A percentile compares a stretch with the other conserved stretches of the same genome.
Conservation (phyloP, 2,888 invertebrate genomes). For the Patella depressa region DNA sequence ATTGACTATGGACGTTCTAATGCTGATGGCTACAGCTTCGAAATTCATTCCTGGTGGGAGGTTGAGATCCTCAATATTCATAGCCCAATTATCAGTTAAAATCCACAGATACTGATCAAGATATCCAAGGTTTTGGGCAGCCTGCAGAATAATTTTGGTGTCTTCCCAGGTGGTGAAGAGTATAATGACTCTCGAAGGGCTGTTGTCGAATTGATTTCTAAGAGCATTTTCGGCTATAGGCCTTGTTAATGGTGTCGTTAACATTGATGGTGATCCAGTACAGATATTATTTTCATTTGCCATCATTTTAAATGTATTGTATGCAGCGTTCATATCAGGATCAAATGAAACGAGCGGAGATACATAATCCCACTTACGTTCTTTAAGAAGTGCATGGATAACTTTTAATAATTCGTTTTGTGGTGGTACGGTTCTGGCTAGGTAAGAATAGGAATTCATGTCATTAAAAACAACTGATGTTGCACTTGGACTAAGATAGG, state of each 20-base stretch:
- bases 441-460: slow-evolving; percentile 47
- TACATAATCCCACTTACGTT: slow-evolving; percentile 69
- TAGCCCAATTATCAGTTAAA: slow-evolving; percentile 51
- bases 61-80: not conserved
- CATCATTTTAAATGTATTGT: slow-evolving; percentile 38
- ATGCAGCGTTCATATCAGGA: slow-evolving; percentile 32
- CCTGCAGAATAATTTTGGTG: slow-evolving; percentile 39
- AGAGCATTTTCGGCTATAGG: slow-evolving; percentile 42
- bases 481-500: slow-evolving; percentile 70
- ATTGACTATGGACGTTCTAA: slow-evolving; percentile 45
- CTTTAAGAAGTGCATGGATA: slow-evolving; percentile 63
- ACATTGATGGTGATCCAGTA: slow-evolving; percentile 38
- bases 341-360: slow-evolving; percentile 63
- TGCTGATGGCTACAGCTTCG: slow-evolving; percentile 32
- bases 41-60: slow-evolving; percentile 7
- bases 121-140: slow-evolving; percentile 46
- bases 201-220: slow-evolving; percentile 30
- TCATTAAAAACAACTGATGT: slow-evolving; percentile 48
- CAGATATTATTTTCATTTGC: slow-evolving; percentile 39
- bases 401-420: slow-evolving; percentile 52
- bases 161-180: slow-evolving; percentile 51
- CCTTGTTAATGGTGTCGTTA: slow-evolving; percentile 34
- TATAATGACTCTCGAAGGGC: slow-evolving; percentile 59
- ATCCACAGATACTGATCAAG: slow-evolving; percentile 53
- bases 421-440: slow-evolving; percentile 60